Evolutionary conservation across 2,888 invertebrate species (phyloP).

Genomic region (Anaspis maculata): DNA sequence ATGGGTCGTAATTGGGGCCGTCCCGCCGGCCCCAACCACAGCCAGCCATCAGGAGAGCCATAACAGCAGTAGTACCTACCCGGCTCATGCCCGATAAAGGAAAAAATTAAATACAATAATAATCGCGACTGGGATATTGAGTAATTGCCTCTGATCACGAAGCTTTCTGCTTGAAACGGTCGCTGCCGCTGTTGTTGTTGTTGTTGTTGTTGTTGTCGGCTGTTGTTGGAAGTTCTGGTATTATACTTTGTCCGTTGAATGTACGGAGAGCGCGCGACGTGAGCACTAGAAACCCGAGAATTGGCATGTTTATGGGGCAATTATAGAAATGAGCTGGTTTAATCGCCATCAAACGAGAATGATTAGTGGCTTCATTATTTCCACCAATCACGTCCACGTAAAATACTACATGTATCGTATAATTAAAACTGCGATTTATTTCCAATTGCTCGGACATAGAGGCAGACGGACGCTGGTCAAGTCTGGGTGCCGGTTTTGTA

Average conservation of each 20-base stretch:
- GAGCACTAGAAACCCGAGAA: slow-evolving; percentile 25
- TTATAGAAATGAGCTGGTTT: slow-evolving; percentile 42
- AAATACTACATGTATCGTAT: slow-evolving; percentile 37
- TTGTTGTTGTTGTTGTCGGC: no score
- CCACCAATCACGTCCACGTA: slow-evolving; percentile 37
- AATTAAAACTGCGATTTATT: slow-evolving; percentile 40
- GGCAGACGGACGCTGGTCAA: no score
- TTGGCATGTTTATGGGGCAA: slow-evolving; percentile 41
- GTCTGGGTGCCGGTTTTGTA: slow-evolving; percentile 25
- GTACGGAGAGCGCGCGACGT: slow-evolving; percentile 5
- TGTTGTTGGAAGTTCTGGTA: no score
- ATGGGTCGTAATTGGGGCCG: slow-evolving; percentile 4
- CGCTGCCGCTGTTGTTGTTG: no score
- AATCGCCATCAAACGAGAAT: slow-evolving; percentile 38
- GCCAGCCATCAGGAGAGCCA: no score
- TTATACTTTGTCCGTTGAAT: no score
- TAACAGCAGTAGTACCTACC: background rate
- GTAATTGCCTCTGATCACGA: slow-evolving; percentile 22
- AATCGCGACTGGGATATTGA: slow-evolving; percentile 17
- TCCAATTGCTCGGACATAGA: no score
- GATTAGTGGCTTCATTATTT: slow-evolving; percentile 42
- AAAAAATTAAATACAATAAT: slow-evolving; percentile 18
- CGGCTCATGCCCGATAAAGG: slow-evolving; percentile 4
- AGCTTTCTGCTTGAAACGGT: slow-evolving; percentile 15
- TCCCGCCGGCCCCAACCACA: no score